Base-by-base conservation (phyloP, 2,888 invertebrate genomes). In the Phortica magna region DNA sequence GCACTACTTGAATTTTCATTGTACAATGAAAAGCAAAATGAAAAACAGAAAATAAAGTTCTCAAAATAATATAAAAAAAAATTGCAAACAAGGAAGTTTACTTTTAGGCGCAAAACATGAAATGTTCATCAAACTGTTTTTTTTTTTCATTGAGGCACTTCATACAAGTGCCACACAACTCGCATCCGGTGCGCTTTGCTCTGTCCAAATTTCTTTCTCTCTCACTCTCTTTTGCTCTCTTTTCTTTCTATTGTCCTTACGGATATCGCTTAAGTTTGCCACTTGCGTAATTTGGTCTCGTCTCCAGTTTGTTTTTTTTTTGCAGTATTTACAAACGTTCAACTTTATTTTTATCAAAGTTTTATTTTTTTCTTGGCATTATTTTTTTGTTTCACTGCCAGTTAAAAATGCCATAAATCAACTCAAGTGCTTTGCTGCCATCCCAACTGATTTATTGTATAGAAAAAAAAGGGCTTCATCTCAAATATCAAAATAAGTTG, bases 321-420 rank as follows among this genome's bases (percentile, higher is more conserved):
- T 43, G 64, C 7, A 4, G 2, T 31, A 31, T 31, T 31, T 31
- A 31, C 31, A 31, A 31, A 31, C 31, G 31, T 31, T 31, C 17
- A 17, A 55, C 43, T 68, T 48, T 22, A 4, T 53, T 71, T 71
- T 71, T 7, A 17, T 53, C 48, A 48, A 48, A 9, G 14, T 48
- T 48, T 14, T 71, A 14, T 65, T 65, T 65, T 65, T 41, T 65
- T 65, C n/a, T 65, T 61, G 19, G 7, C 22, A 59, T n/a, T 19
- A 17, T 22, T 61, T 61, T 70, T 39, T 12, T 41, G 41, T 41
- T 39, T 65, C 65, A 39, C 12, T 14, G 12, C 41, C 22, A 42
- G 41, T 71, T 53, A 71, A 71, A 71, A 71, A 55, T 83, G 80
- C 82, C 87, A 86, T 86, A 86, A 86, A 86, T 86, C 85, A 86